Base-by-base conservation (phyloP, 2,888 invertebrate genomes). In the Thymelicus acteon region DNA sequence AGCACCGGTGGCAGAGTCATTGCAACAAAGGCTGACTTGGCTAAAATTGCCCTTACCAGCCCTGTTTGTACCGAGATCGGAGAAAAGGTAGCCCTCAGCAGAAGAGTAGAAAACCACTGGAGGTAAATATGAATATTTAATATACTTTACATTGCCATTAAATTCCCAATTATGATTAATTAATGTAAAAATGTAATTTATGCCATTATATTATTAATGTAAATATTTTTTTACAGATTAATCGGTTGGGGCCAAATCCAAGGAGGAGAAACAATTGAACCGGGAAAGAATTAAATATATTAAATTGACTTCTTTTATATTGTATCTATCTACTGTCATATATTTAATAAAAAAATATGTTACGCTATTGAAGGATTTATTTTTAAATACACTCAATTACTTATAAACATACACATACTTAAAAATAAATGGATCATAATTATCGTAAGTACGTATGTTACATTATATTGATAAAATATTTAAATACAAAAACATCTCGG, bases 161-260 rank as follows among this genome's bases (percentile, higher is more conserved):
- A 8, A 40, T 40, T 40, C 40, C 7, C 40, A 12, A 12, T 10
- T 44, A 12, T 12, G 8, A 44, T 0, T 12, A 10, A 44, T 10
- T 12, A 12, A 44, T 10, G 12, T 12, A 12, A 10, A 10, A 44
- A 44, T 12, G 44, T 44, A 44, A 10, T 12, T 44, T 12, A 44
- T 44, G 12, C 8, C 40, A 40, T 40, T 8, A 7, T 40, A 8
- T 8, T 40, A 40, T 40, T 40, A 8, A 40, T 40, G 7, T 40
- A 13, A n/a, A 72, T 74, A 74, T 76, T 78, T 74, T 77, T 76
- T 95, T 94, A 40, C 94, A 97, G 97, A 91, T 96, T 99, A 86
- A 99, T 99, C 88, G 99, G 99, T 79, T 99, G 99, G 99, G 99
- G 99, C 79, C 98, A 99, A 91, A 99, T 99, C 91, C 96, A 98